phyloP scores from a whole-genome alignment of 2,113 vertebrate genomes.

The Suncus etruscus region DNA sequence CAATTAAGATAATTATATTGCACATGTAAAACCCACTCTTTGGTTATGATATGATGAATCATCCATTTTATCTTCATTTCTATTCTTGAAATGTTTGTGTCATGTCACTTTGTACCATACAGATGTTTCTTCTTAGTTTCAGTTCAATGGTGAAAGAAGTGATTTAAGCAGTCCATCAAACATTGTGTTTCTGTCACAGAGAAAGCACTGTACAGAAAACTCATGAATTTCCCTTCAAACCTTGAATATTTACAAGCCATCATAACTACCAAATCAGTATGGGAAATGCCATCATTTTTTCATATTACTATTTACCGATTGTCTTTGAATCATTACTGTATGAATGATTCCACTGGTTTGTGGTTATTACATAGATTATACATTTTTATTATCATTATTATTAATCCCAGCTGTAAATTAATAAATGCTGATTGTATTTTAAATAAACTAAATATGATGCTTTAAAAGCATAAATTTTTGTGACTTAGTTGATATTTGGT shows the following conservation, averaged over 20 bases:
- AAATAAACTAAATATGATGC: constrained; percentile 7
- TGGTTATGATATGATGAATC: constrained; percentile 51
- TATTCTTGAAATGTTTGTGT: constrained; percentile 32
- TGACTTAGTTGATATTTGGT: not conserved
- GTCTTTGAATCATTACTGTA: constrained; percentile 5
- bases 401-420: not conserved
- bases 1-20: constrained; percentile 63
- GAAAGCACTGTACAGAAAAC: constrained; percentile 35
- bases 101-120: constrained; percentile 3
- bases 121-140: constrained; percentile 68
- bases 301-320: not conserved
- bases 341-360: not conserved
- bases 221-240: constrained; percentile 14
- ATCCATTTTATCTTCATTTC: constrained; percentile 55
- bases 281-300: not conserved
- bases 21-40: constrained; percentile 47
- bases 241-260: constrained; percentile 41
- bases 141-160: constrained; percentile 53
- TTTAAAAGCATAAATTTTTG: not conserved
- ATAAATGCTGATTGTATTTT: not conserved
- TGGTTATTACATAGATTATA: not conserved
- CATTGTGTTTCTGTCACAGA: constrained; percentile 49
- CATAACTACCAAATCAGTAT: not conserved
- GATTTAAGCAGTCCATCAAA: constrained; percentile 60
- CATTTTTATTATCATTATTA: constrained; percentile 7